Base-by-base conservation (phyloP, 2,797 vertebrate species). In the Tragopan temminckii region DNA sequence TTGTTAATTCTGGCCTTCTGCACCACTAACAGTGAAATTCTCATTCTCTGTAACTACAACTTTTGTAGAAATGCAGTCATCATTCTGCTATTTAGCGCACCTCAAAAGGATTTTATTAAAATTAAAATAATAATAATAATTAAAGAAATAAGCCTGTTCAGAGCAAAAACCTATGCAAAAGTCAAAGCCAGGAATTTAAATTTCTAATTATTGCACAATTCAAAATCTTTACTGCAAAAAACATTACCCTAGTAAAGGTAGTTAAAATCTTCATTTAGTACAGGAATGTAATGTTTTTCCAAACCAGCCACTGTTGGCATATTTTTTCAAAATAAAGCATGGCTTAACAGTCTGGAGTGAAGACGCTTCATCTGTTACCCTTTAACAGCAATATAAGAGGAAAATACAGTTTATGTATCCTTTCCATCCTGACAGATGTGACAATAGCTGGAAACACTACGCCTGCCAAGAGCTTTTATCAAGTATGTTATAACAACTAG, bases 381-480 rank as follows among this genome's bases (percentile, higher is more conserved):
- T 90, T 95, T 96, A 96, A 85, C 71, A 36, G 71, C 80, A 94
- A 95, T 89, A 96, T 72, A 94, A 88, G 95, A 92, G 94, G 94
- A 85, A 95, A 97, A 97, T 97, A 93, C 94, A 95, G 97, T 97
- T 97, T 97, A 97, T 97, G 97, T 96, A 97, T 95, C 96, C 95
- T 97, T 98, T 97, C 96, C 95, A 96, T 97, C 95, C 96, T 97
- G 98, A 97, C 98, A 98, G 98, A 98, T 98, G 98, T 97, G 98
- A 98, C 98, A 98, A 98, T 98, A 98, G 98, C 97, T 97, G 96
- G 92, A 97, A 98, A 98, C 95, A 96, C 84, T 86, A 97, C 95
- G 95, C 96, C 98, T 98, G 98, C 98, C 98, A 99, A 98, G 98
- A 98, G 98, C 98, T 98, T 98, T 98, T 98, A 98, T 98, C 98